These are phyloP conservation scores for Chelidonichthys spinosus DNA, from an alignment of 2,797 vertebrate genomes.

Conservation along the genomic window DNA sequence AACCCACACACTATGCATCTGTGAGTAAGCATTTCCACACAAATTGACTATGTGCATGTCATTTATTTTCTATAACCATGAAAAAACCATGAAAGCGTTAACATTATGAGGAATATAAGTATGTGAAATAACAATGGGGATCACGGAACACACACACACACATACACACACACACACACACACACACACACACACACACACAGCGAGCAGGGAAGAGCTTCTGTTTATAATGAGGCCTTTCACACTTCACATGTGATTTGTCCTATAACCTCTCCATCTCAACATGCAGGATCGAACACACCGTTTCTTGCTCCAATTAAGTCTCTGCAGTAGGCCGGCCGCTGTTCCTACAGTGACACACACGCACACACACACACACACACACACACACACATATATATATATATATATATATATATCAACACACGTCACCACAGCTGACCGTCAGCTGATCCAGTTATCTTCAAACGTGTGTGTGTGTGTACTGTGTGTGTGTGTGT, in stretches of 20 bases:
- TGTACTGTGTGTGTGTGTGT: background rate
- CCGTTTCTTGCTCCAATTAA: slow-evolving; percentile 55
- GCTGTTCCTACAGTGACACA: slow-evolving; percentile 4
- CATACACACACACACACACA: background rate
- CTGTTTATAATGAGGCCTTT: slow-evolving; percentile 79
- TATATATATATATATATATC: slow-evolving; percentile 3
- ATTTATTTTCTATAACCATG: background rate
- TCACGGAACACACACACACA: background rate
- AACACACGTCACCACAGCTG: slow-evolving; percentile 11
- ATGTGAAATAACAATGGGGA: background rate
- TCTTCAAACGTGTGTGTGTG: slow-evolving; percentile 5
- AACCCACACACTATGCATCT: background rate
- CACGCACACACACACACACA: no score
- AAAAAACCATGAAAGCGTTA: background rate
- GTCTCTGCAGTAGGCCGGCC: slow-evolving; percentile 7
- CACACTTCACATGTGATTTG: slow-evolving; percentile 45
- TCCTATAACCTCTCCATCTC: slow-evolving; percentile 32
- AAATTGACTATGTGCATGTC: background rate
- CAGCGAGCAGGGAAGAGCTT: slow-evolving; percentile 60
- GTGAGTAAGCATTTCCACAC: background rate
- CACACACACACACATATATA: background rate
- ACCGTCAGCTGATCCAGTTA: slow-evolving; percentile 35
- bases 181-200: background rate
- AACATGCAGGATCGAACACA: slow-evolving; percentile 29
- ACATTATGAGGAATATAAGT: background rate